A percentile compares a stretch with the other conserved stretches of the same genome.
Evolutionary conservation across 2,113 vertebrate species (phyloP).

Genomic region (Sinosuthora webbiana): DNA sequence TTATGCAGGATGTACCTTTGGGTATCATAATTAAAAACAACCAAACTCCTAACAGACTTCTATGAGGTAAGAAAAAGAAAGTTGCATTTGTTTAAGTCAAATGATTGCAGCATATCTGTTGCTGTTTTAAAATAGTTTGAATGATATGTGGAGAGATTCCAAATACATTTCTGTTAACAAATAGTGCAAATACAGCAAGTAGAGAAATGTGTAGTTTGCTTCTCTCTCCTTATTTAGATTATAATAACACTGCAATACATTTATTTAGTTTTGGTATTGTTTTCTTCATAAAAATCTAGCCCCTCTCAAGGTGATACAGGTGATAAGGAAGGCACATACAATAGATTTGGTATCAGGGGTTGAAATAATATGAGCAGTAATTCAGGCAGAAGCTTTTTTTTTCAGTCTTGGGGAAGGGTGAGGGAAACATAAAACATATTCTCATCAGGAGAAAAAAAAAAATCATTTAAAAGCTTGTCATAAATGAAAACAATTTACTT

Average conservation of each 20-base stretch:
- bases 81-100: neutral
- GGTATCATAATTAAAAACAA: neutral
- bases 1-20: neutral
- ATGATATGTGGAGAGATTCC: neutral
- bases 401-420: neutral
- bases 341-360: constrained; percentile 31
- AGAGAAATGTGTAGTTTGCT: constrained; percentile 17
- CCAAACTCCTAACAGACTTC: neutral
- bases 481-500: constrained; percentile 82
- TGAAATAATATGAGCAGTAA: constrained; percentile 47
- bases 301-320: constrained; percentile 27
- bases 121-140: neutral
- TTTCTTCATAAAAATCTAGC: constrained; percentile 54
- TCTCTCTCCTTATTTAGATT: constrained; percentile 14
- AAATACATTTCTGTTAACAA: neutral
- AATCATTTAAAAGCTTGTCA: constrained; percentile 65
- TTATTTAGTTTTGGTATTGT: constrained; percentile 39
- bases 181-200: constrained; percentile 5
- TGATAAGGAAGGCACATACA: constrained; percentile 49
- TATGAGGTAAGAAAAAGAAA: neutral
- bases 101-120: neutral
- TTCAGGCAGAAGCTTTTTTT: constrained; percentile 43
- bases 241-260: neutral
- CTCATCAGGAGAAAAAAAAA: constrained; percentile 39
- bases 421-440: constrained; percentile 39